These are phyloP conservation scores for Chrysodeixis includens DNA, from an alignment of 2,888 invertebrate genomes.

Conservation along the genomic window DNA sequence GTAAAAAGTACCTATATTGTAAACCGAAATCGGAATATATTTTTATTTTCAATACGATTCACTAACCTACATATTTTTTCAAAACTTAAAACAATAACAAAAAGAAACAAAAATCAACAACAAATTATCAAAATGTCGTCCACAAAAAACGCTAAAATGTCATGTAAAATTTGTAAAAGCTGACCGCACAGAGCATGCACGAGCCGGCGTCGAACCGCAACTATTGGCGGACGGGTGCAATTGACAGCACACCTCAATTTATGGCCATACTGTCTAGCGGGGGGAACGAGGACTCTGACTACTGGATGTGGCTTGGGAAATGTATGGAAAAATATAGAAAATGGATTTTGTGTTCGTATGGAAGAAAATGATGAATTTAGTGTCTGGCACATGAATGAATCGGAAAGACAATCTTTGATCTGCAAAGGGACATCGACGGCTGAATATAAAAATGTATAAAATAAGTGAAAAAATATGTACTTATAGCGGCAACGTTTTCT, in stretches of 20 bases:
- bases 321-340: neutral
- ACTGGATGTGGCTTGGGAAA: conserved; percentile 57
- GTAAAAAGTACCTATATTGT: too few relatives aligned
- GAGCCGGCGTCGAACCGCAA: conserved; percentile 78
- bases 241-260: conserved; percentile 89
- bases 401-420: too few relatives aligned
- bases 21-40: neutral
- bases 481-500: too few relatives aligned
- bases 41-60: neutral
- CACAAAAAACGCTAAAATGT: conserved; percentile 44
- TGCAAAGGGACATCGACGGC: too few relatives aligned
- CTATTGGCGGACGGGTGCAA: conserved; percentile 88
- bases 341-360: too few relatives aligned
- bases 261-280: conserved; percentile 87
- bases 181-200: conserved; percentile 52
- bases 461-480: too few relatives aligned
- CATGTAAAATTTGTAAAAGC: conserved; percentile 49
- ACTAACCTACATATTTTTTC: neutral
- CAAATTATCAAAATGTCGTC: conserved; percentile 17
- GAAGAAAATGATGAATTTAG: too few relatives aligned
- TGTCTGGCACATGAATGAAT: too few relatives aligned
- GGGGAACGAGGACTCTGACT: conserved; percentile 28
- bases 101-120: conserved; percentile 1
- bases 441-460: too few relatives aligned
- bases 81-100: neutral